Conservation (phyloP, 2,888 invertebrate species). For the Aphidius colemani region DNA sequence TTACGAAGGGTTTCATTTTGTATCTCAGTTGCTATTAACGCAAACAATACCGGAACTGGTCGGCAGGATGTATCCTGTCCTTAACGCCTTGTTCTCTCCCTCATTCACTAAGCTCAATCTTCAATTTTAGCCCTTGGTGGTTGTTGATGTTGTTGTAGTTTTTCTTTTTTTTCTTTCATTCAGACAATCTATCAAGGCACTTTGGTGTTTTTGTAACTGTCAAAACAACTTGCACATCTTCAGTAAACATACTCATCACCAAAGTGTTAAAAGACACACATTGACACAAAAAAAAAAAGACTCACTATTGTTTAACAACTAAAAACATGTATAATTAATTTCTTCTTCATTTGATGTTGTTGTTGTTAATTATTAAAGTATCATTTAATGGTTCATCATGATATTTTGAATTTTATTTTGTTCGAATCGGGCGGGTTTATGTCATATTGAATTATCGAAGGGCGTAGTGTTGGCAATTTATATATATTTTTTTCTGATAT, state of each 20-base stretch:
- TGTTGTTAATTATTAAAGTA: no score
- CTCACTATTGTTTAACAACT: neutral
- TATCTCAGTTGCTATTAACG: conserved; percentile 57
- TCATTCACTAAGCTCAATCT: conserved; percentile 30
- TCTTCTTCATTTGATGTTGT: no score
- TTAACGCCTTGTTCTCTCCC: conserved; percentile 48
- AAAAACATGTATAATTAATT: no score
- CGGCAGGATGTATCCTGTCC: conserved; percentile 54
- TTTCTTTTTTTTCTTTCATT: conserved; percentile 41
- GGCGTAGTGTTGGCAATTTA: conserved; percentile 51
- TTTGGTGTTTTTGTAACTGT: conserved; percentile 51
- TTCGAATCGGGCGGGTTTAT: neutral
- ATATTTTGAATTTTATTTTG: neutral
- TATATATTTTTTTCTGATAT: conserved; percentile 56
- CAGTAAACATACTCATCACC: conserved; percentile 12
- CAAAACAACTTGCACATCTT: conserved; percentile 35
- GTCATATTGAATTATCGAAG: conserved; percentile 35
- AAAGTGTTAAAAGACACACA: conserved; percentile 12
- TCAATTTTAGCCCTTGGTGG: conserved; percentile 25
- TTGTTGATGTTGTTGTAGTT: conserved; percentile 16
- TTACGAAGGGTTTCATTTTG: conserved; percentile 40
- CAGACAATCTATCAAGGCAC: conserved; percentile 52
- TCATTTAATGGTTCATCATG: no score
- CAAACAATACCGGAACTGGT: conserved; percentile 58
- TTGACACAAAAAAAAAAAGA: conserved; percentile 15